Evolutionary conservation across 2,888 invertebrate genomes (phyloP), one percentile per base, ranked within the genome.

Genomic region (Cordilura impudica): DNA sequence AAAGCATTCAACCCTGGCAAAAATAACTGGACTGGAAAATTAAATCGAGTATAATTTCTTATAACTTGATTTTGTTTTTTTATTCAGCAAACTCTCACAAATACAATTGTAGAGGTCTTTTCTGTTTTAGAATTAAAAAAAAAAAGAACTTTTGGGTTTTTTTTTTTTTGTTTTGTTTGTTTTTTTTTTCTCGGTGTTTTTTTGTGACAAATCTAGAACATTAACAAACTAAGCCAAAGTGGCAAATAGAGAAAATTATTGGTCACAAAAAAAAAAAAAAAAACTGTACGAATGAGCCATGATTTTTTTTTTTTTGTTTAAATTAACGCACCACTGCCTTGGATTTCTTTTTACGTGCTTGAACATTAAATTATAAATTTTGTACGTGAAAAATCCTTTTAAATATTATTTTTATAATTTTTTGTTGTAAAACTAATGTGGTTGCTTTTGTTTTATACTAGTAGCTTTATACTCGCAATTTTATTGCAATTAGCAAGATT

Each of bases 11-110:
- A 61, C 71, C 78, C 56, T 78, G 60, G 60, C 53, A 60, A 79
- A 78, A 81, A 69, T 83, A 85, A 86, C 86, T 86, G 86, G 84
- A 85, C 86, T 86, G 85, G 85, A 86, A 86, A 86, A 86, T 86
- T 86, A 86, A 86, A 86, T 86, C 82, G 85, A 84, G 83, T 85
- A 85, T 81, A 84, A 84, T 85, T 86, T 86, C 60, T 85, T 83
- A 51, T 39, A 10, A 5, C n/a, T 39, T 6, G 3, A 23, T 51
- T 35, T 7, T 19, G 81, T 82, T 82, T 81, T 82, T 81, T 54
- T 47, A 8, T 39, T 21, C 1, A 16, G 14, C 58, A 49, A 19
- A 21, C 49, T n/a, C 43, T 16, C 7, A 21, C 23, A 21, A n/a
- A 51, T n/a, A 51, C 12, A 7, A 51, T 2, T 21, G 23, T n/a